Evolutionary conservation across 2,113 vertebrate species (phyloP).

Genomic region (Athene cunicularia): DNA sequence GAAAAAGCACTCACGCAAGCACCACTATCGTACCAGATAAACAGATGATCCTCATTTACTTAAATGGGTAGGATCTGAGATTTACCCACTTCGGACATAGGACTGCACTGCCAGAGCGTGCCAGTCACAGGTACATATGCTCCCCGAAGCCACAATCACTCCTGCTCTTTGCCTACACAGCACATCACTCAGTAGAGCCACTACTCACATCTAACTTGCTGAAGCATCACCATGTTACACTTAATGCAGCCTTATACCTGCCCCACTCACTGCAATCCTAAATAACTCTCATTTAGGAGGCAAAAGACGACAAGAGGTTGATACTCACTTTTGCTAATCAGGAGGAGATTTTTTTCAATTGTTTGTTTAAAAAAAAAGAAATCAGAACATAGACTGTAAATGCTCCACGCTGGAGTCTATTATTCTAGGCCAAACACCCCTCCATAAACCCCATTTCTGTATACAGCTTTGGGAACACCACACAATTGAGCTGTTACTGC

Average conservation of each 20-base stretch:
- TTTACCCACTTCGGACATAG: background rate
- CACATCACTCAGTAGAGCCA: background rate
- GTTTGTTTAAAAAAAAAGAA: background rate
- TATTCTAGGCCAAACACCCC: background rate
- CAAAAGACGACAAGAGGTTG: background rate
- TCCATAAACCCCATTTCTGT: background rate
- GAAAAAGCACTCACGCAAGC: background rate
- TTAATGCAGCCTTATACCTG: background rate
- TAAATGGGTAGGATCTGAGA: background rate
- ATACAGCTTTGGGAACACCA: background rate
- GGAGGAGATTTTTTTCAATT: background rate
- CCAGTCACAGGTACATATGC: rapidly evolving
- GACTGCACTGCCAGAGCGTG: background rate
- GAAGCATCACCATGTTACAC: background rate
- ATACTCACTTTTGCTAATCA: background rate
- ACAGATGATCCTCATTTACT: background rate
- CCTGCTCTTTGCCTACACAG: background rate
- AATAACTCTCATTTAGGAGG: background rate
- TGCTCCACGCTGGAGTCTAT: background rate
- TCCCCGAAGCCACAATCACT: background rate
- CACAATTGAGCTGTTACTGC: background rate
- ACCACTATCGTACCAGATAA: background rate
- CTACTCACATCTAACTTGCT: background rate
- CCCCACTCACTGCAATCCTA: background rate
- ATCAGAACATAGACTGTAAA: background rate